Evolutionary conservation across 2,113 vertebrate species (phyloP).

Genomic region (Tinamus guttatus): DNA sequence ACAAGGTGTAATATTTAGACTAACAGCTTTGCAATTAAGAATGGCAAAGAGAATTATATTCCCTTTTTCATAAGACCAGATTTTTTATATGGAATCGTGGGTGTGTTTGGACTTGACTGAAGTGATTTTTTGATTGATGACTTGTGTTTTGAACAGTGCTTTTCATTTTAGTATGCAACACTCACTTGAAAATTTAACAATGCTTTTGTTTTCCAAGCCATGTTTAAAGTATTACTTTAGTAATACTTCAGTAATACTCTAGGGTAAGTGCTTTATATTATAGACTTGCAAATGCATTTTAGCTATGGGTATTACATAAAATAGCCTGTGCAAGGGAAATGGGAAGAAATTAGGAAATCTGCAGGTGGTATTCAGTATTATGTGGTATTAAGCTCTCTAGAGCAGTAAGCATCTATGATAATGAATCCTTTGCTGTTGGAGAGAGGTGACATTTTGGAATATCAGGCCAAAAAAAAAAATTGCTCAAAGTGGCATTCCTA

Average conservation of each 20-base stretch:
- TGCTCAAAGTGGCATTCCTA: neutral
- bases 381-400: neutral
- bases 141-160: constrained; percentile 66
- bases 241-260: too few species aligned
- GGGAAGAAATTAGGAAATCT: neutral
- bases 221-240: constrained; percentile 2
- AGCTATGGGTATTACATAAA: neutral
- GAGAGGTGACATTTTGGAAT: neutral
- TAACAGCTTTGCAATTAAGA: constrained; percentile 75
- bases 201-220: constrained; percentile 57
- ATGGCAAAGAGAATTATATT: constrained; percentile 68
- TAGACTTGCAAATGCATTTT: constrained; percentile 19
- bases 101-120: constrained; percentile 64
- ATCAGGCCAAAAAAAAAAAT: neutral
- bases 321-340: neutral
- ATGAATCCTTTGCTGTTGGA: accelerated
- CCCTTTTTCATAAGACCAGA: constrained; percentile 66
- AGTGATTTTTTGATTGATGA: constrained; percentile 68
- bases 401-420: neutral
- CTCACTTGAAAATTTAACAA: constrained; percentile 45
- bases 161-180: constrained; percentile 44
- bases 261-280: neutral
- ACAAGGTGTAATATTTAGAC: constrained; percentile 75
- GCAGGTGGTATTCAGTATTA: neutral
- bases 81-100: constrained; percentile 60